Base-by-base conservation (phyloP, 2,888 invertebrate species). In the Drosophila anomalipes region DNA sequence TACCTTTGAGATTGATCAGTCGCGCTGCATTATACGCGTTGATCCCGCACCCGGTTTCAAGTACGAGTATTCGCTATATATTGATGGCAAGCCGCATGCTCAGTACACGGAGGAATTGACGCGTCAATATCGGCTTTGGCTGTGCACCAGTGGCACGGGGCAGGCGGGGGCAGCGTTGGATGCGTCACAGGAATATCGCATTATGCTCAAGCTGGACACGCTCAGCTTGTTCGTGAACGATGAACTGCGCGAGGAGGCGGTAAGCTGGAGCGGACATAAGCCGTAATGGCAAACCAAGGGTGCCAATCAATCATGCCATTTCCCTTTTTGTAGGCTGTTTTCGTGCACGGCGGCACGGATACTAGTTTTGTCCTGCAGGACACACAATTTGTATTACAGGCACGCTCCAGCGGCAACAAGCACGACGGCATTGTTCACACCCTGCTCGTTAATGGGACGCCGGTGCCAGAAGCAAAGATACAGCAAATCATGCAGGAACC, bases 311-410 rank as follows among this genome's bases (percentile, higher is more conserved):
- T 19, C 53, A 28, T 51, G 22, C 22, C n/a, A 3, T 54, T 26
- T 30, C 3, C 16, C 6, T 32, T 32, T 89, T 89, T 74, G 19
- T 49, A 97, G 96, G 96, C 95, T 60, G 96, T 96, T 88, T 98
- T 98, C 91, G 96, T 96, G 12, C 97, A 97, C 79, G 96, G 96
- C 61, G 98, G 98, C 28, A 97, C 97, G 0, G 97, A 97, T 93
- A 98, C 97, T 60, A 95, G 95, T 79, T 98, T 98, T 61, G 78
- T 75, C 47, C 88, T 92, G 67, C 89, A 93, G 74, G 92, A 87
- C 59, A 89, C 91, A 10, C 86, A 90, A 22, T 93, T 94, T 67
- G 81, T 92, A n/a, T 73, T 94, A 14, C 92, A 91, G 73, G 93
- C 93, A 32, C 91, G 93, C 28, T 90, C 92, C 7, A 93, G 93